Evolutionary conservation across 2,888 invertebrate genomes (phyloP).

Genomic region (Drosophila borborema): DNA sequence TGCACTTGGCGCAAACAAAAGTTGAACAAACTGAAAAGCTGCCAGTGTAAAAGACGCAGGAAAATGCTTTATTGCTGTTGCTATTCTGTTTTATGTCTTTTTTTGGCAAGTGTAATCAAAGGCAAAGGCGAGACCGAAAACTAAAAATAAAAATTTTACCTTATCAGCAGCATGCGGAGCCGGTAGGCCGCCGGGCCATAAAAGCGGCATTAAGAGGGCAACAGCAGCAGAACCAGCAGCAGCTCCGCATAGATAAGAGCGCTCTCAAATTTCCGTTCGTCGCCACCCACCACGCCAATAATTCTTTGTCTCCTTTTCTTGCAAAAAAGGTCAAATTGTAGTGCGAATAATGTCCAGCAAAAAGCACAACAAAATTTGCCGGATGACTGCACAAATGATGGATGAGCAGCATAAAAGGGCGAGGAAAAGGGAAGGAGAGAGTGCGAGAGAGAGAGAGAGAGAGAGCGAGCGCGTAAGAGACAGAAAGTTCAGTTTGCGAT

Average conservation of each 20-base stretch:
- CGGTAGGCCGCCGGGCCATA: slow-evolving; percentile 15
- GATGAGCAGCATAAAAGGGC: background rate
- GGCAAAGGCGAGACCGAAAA: slow-evolving; percentile 24
- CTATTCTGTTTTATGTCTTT: slow-evolving; percentile 9
- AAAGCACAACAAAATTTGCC: slow-evolving; percentile 10
- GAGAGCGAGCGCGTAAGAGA: background rate
- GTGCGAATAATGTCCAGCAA: background rate
- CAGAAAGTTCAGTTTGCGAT: background rate
- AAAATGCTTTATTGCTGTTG: slow-evolving; percentile 9
- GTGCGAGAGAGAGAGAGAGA: too few species aligned
- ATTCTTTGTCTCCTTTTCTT: slow-evolving; percentile 2
- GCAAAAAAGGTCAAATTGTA: slow-evolving; percentile 8
- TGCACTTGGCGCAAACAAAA: slow-evolving; percentile 20
- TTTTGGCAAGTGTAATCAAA: slow-evolving; percentile 31
- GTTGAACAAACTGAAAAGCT: slow-evolving; percentile 41
- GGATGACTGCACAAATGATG: slow-evolving; percentile 9
- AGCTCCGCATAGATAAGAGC: slow-evolving; percentile 29
- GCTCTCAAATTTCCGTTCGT: slow-evolving; percentile 13
- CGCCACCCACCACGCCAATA: background rate
- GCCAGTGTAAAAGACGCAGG: background rate
- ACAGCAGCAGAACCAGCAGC: slow-evolving; percentile 7
- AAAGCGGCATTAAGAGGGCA: slow-evolving; percentile 24
- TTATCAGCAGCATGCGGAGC: slow-evolving; percentile 38
- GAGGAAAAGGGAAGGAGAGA: background rate
- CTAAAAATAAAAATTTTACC: slow-evolving; percentile 42